Evolutionary conservation across 2,888 invertebrate genomes (phyloP), one percentile per base, ranked within the genome.

Genomic region (Cylindroiulus punctatus): DNA sequence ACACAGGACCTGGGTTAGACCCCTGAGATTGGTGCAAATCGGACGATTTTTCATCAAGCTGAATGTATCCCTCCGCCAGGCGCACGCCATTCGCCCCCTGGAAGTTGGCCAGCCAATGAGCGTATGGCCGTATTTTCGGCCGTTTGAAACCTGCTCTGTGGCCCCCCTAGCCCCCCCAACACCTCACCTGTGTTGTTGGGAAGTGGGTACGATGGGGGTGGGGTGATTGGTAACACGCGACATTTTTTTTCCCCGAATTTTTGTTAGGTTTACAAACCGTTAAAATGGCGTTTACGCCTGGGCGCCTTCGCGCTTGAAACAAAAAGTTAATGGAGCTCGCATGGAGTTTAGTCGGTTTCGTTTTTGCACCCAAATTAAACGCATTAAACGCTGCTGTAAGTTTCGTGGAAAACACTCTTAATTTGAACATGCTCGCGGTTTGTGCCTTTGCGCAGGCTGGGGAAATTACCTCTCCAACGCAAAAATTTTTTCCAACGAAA

Each of bases 201-300:
- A 76, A 14, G 30, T 30, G 30, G 76, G 76, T 30, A 30, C 17
- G 4, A 30, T 14, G 76, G 12, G 65, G 76, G 76, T 76, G 76
- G 76, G 30, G 76, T 30, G 76, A 76, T 30, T 76, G 76, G 76
- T 76, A 76, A 76, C 76, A 76, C 76, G 76, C 76, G 76, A 76
- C 76, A 76, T 76, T 76, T 76, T 76, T 76, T 76, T 30, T 32
- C 26, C n/a, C 5, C 19, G 8, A 44, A 44, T 65, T 65, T 65
- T 65, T 52, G 22, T 30, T 8, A 10, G 26, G 76, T 30, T 32
- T 30, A 17, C 30, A 76, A 76, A 76, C 76, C 76, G 76, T 76
- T 76, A 76, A 76, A 76, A 76, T 30, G 76, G 30, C 26, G 4
- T 14, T 30, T 30, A 76, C 76, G 76, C 76, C 2, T 76, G 30